A percentile compares a stretch with the other conserved stretches of the same genome.
phyloP scores from a whole-genome alignment of 2,888 invertebrate genomes.

The Agonum fuliginosum region DNA sequence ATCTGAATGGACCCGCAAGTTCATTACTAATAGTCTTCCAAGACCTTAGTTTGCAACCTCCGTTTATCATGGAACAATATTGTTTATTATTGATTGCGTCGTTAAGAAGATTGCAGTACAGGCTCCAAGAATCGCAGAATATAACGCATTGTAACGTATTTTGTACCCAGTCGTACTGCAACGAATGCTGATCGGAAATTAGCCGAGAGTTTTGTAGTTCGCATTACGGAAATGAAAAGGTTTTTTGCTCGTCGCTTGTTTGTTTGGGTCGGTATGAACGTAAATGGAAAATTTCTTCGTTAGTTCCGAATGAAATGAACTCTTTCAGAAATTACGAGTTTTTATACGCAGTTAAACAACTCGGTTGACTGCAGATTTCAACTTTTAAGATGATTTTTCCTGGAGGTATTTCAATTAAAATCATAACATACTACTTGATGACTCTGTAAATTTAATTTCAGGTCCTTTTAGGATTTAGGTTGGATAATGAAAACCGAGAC shows the following conservation, averaged over 20 bases:
- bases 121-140: conserved; percentile 5
- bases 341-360: conserved; percentile 32
- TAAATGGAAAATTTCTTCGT: conserved; percentile 46
- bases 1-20: neutral
- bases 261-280: conserved; percentile 30
- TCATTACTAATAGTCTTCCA: neutral
- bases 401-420: conserved; percentile 26
- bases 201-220: conserved; percentile 36
- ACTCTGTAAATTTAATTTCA: conserved; percentile 6
- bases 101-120: conserved; percentile 12
- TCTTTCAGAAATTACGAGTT: conserved; percentile 37
- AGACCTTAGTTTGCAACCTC: conserved; percentile 17
- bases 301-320: conserved; percentile 42
- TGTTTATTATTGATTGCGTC: conserved; percentile 48
- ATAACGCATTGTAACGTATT: neutral
- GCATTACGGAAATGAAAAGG: conserved; percentile 42
- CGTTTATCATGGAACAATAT: conserved; percentile 24
- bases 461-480: neutral
- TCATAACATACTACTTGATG: neutral
- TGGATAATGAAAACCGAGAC: neutral
- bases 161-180: too few species aligned
- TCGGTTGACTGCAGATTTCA: neutral
- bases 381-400: conserved; percentile 14
- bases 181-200: conserved; percentile 41
- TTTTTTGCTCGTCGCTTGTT: conserved; percentile 30